Evolutionary conservation across 2,113 vertebrate genomes (phyloP).

Genomic region (Eulemur rufifrons): DNA sequence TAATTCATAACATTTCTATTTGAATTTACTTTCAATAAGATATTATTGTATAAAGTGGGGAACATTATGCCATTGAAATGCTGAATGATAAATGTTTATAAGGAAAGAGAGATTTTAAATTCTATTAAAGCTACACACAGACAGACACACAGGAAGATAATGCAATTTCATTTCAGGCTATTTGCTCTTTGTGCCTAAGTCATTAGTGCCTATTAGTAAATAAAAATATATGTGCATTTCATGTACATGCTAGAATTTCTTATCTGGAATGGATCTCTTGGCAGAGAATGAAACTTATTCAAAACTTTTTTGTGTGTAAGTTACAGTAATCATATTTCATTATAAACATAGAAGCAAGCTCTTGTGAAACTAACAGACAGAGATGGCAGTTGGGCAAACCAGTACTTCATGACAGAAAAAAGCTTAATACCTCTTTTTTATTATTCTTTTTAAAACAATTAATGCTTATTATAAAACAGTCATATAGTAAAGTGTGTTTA

Average conservation of each 20-base stretch:
- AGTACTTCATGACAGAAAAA: neutral
- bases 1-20: constrained; percentile 26
- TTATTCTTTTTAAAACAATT: neutral
- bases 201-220: constrained; percentile 10
- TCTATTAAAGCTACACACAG: constrained; percentile 18
- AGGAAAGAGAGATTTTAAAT: constrained; percentile 35
- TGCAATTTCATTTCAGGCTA: neutral
- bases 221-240: constrained; percentile 8
- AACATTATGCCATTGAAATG: neutral
- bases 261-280: constrained; percentile 30
- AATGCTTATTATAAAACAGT: neutral
- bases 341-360: constrained; percentile 11
- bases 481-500: neutral
- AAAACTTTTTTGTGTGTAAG: neutral
- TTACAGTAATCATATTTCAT: neutral
- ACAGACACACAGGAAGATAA: neutral
- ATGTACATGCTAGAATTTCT: neutral
- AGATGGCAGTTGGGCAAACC: neutral
- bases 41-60: neutral
- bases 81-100: constrained; percentile 52
- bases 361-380: neutral
- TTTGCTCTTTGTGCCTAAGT: neutral
- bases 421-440: neutral
- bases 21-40: constrained; percentile 18
- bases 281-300: neutral